These are phyloP conservation scores for Gonioctena quinquepunctata DNA, from an alignment of 1,140 invertebrate genomes.

Conservation along the genomic window DNA sequence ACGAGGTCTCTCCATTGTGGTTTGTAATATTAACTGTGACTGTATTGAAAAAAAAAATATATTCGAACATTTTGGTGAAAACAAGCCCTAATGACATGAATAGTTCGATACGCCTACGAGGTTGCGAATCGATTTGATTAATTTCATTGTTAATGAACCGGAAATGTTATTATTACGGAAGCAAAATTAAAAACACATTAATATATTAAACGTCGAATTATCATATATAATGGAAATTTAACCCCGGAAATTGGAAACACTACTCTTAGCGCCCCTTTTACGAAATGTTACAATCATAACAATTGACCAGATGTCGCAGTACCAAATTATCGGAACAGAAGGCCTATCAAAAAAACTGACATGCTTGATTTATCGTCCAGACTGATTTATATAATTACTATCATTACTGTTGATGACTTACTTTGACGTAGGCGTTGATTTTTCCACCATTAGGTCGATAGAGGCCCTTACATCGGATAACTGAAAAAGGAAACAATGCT, in stretches of 20 bases:
- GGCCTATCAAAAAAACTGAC: constrained; percentile 3
- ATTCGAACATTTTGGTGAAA: too few relatives aligned
- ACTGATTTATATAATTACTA: not conserved
- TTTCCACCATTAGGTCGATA: constrained; percentile 51
- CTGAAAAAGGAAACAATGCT: constrained; percentile 46
- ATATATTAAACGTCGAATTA: not conserved
- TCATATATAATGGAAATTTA: not conserved
- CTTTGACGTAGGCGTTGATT: constrained; percentile 61
- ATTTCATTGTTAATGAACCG: not conserved
- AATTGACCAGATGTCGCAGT: not conserved
- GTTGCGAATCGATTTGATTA: not conserved
- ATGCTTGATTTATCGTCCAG: not conserved
- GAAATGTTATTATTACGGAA: not conserved
- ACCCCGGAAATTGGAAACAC: not conserved
- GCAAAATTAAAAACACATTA: too few relatives aligned
- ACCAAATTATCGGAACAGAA: not conserved
- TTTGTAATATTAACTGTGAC: too few relatives aligned
- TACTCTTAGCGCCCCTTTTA: not conserved
- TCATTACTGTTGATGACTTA: constrained; percentile 28
- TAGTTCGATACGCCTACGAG: not conserved
- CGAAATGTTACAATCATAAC: not conserved
- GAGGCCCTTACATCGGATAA: constrained; percentile 58
- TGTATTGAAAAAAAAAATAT: too few relatives aligned
- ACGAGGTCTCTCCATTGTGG: too few relatives aligned
- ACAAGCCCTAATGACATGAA: not conserved